Percentiles rank a stretch among this genome's conserved stretches.
Evolutionary conservation across 2,888 invertebrate species (phyloP).

Genomic region (Eupelmus urozonus): DNA sequence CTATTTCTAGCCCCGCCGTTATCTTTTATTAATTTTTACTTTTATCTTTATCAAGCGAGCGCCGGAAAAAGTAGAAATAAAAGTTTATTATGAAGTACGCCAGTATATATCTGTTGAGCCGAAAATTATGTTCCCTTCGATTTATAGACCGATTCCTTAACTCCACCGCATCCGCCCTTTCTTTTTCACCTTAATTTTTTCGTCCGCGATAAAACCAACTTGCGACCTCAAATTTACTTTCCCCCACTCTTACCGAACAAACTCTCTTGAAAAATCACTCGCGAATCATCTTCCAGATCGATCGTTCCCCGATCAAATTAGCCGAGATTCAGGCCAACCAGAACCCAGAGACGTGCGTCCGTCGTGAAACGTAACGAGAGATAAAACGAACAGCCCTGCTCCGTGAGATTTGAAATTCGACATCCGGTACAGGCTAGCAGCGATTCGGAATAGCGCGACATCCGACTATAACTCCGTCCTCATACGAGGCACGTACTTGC

Average conservation of each 20-base stretch:
- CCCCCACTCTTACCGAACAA: not conserved
- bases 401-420: not conserved
- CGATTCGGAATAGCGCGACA: slow-evolving; percentile 38
- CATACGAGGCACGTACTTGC: slow-evolving; percentile 13
- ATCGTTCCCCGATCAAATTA: no score
- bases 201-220: not conserved
- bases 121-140: slow-evolving; percentile 7
- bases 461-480: slow-evolving; percentile 2
- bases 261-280: no score
- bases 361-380: not conserved
- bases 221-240: not conserved
- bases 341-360: no score
- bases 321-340: no score
- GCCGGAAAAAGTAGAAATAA: no score
- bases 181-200: slow-evolving; percentile 21
- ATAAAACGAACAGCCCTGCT: slow-evolving; percentile 11
- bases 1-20: no score
- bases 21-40: no score
- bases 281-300: no score
- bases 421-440: not conserved
- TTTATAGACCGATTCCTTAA: slow-evolving; percentile 15
- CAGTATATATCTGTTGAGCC: not conserved
- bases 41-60: no score
- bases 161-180: not conserved
- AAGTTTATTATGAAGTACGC: not conserved